Percentiles rank a stretch among this genome's conserved stretches.
Evolutionary conservation across 2,113 vertebrate species (phyloP).

Genomic region (Grammomys surdaster): DNA sequence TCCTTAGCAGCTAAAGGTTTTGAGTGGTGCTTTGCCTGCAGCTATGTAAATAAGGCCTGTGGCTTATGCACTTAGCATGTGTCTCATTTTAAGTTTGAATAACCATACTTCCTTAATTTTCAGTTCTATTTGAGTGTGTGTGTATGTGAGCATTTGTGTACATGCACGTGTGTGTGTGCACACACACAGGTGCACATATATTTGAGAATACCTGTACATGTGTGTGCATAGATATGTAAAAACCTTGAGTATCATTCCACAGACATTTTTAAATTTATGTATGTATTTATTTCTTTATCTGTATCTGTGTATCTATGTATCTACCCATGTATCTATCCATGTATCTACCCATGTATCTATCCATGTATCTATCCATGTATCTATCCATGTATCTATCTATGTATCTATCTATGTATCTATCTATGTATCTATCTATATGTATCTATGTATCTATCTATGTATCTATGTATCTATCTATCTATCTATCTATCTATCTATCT

Average conservation of each 20-base stretch:
- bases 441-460: no score
- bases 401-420: no score
- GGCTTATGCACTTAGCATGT: accelerated
- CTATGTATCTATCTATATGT: no score
- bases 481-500: no score
- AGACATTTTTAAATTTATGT: not conserved
- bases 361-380: no score
- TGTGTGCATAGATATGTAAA: not conserved
- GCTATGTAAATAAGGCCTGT: no score
- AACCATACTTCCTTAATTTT: not conserved
- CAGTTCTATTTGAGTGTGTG: not conserved
- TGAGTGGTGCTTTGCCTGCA: not conserved
- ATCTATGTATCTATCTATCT: no score
- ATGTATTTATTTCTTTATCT: not conserved
- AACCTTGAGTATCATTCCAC: not conserved
- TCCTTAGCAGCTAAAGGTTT: conserved; percentile 41
- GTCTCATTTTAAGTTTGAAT: not conserved
- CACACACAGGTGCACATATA: not conserved
- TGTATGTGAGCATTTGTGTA: not conserved
- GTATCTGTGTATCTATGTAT: no score
- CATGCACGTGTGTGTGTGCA: no score
- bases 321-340: no score
- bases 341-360: no score
- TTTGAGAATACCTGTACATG: not conserved
- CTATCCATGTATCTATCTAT: no score